phyloP scores from a whole-genome alignment of 2,888 invertebrate genomes.

The Polydrusus pterygomalis region DNA sequence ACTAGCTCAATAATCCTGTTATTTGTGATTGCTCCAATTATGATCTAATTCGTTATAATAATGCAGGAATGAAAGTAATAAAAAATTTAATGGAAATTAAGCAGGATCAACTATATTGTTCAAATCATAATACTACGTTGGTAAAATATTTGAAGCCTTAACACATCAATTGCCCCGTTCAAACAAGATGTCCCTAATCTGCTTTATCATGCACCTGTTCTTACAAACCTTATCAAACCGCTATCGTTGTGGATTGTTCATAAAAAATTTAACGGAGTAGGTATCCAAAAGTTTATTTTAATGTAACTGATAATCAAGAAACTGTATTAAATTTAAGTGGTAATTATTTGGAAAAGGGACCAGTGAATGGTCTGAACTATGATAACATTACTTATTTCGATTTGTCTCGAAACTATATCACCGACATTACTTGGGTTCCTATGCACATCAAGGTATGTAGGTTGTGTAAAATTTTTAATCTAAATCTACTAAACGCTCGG shows the following conservation, averaged over 20 bases:
- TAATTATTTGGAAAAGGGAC: constrained; percentile 58
- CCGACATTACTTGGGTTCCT: constrained; percentile 59
- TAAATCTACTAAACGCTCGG: no score
- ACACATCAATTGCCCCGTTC: constrained; percentile 73
- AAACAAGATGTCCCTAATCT: constrained; percentile 72
- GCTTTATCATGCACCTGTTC: constrained; percentile 75
- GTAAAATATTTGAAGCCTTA: constrained; percentile 68
- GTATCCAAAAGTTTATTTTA: constrained; percentile 68
- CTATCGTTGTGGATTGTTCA: constrained; percentile 76
- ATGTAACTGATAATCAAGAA: constrained; percentile 42
- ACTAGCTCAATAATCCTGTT: constrained; percentile 79
- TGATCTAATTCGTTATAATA: constrained; percentile 74
- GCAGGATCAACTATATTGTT: constrained; percentile 71
- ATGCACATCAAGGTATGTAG: constrained; percentile 56
- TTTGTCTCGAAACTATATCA: constrained; percentile 63
- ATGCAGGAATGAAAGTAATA: constrained; percentile 69
- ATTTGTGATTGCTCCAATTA: constrained; percentile 77
- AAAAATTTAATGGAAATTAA: constrained; percentile 57
- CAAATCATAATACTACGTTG: constrained; percentile 66
- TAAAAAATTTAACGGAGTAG: constrained; percentile 70
- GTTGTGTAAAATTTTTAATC: no score
- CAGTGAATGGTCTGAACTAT: constrained; percentile 68
- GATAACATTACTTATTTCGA: constrained; percentile 73
- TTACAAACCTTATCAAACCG: constrained; percentile 71
- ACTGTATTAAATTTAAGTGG: constrained; percentile 62